Evolutionary conservation across 1,140 invertebrate species (phyloP).

Genomic region (Dendrolimus punctatus): DNA sequence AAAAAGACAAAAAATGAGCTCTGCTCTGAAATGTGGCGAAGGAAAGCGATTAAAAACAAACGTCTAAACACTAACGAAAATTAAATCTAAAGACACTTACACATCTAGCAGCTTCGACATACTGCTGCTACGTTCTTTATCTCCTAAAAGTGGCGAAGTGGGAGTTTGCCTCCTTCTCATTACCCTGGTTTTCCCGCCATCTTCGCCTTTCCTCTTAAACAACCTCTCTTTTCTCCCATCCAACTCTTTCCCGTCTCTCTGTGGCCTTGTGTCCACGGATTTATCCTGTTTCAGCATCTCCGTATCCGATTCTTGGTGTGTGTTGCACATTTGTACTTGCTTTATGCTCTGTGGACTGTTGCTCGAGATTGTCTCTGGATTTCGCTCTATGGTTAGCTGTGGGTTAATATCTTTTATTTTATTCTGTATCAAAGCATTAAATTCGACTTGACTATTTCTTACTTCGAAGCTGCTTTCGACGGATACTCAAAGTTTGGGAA

Average conservation of each 20-base stretch:
- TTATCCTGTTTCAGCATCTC: slow-evolving; percentile 19
- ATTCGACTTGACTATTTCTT: too few species aligned
- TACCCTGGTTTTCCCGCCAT: slow-evolving; percentile 62
- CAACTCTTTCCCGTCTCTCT: slow-evolving; percentile 18
- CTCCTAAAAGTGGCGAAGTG: slow-evolving; percentile 54
- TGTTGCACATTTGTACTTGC: slow-evolving; percentile 9
- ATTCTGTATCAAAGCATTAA: too few species aligned
- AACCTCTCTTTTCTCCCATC: slow-evolving; percentile 76
- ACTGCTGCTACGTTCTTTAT: slow-evolving; percentile 88
- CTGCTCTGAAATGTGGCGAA: too few species aligned
- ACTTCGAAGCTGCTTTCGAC: too few species aligned
- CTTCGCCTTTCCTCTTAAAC: slow-evolving; percentile 81
- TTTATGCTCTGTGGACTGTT: slow-evolving; percentile 14
- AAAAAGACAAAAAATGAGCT: too few species aligned
- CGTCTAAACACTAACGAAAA: too few species aligned
- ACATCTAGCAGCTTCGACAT: slow-evolving; percentile 88
- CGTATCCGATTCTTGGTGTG: not conserved
- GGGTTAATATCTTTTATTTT: too few species aligned
- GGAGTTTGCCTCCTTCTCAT: slow-evolving; percentile 59
- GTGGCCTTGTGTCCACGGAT: slow-evolving; percentile 26
- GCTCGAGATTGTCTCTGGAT: slow-evolving; percentile 75
- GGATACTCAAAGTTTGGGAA: too few species aligned
- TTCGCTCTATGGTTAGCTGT: too few species aligned
- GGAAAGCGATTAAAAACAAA: too few species aligned
- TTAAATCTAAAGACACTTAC: slow-evolving; percentile 37